phyloP scores from a whole-genome alignment of 2,888 invertebrate species.

The Pandemis heparana region DNA sequence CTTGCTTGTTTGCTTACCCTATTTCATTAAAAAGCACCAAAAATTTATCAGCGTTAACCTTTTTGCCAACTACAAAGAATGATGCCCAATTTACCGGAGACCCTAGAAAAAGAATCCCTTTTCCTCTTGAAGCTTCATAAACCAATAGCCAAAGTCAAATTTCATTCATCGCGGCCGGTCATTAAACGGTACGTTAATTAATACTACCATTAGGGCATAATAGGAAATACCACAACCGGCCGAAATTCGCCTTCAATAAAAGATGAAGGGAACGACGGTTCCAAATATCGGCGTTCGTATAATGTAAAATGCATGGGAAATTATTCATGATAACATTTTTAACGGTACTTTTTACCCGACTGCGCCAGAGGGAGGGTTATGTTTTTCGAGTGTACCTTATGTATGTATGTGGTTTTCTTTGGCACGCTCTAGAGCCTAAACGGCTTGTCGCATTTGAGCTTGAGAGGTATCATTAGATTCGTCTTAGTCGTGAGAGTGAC shows the following conservation, averaged over 20 bases:
- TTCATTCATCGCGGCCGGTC: conserved; percentile 19
- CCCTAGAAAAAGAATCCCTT: background rate
- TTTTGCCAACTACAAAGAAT: too few species aligned
- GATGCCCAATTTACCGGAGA: background rate
- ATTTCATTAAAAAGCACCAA: too few species aligned
- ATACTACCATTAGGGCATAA: conserved; percentile 31
- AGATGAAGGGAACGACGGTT: conserved; percentile 8
- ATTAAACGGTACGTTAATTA: conserved; percentile 35
- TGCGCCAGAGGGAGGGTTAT: too few species aligned
- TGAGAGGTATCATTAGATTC: too few species aligned
- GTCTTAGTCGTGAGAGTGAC: too few species aligned
- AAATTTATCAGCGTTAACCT: too few species aligned
- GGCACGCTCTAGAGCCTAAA: too few species aligned
- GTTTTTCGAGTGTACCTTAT: too few species aligned
- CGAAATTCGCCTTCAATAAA: conserved; percentile 21
- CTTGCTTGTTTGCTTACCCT: too few species aligned
- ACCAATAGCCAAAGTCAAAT: conserved; percentile 12
- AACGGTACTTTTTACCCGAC: background rate
- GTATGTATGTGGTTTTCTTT: too few species aligned
- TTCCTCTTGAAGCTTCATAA: background rate
- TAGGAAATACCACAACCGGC: conserved; percentile 27
- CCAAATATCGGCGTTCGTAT: conserved; percentile 6
- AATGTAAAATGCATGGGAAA: background rate
- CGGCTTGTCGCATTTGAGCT: too few species aligned
- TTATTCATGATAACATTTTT: background rate